Percentiles rank a stretch among this genome's conserved stretches.
These are phyloP conservation scores for Frankliniella intonsa DNA, from an alignment of 2,888 invertebrate species.

Conservation along the genomic window DNA sequence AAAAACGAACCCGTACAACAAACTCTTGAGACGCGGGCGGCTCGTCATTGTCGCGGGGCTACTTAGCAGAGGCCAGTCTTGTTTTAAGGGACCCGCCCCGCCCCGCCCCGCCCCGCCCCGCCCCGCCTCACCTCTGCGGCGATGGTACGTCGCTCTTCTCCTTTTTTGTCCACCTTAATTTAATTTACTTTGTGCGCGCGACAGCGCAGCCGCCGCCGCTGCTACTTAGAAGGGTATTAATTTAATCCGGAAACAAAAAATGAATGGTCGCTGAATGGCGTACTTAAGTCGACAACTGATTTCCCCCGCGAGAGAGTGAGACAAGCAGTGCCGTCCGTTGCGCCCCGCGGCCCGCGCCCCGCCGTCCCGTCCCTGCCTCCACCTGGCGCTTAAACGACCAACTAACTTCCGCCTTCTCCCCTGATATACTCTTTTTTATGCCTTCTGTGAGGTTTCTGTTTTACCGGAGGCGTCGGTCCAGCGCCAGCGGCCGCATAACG, in stretches of 20 bases:
- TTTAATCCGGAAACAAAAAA: conserved; percentile 27
- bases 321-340: neutral
- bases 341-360: neutral
- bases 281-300: conserved; percentile 14
- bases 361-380: neutral
- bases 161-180: conserved; percentile 2
- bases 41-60: neutral
- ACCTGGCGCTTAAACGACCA: neutral
- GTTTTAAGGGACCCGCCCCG: neutral
- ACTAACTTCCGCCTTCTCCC: neutral
- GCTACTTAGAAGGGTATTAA: conserved; percentile 24
- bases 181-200: conserved; percentile 17
- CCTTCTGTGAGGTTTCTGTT: no score
- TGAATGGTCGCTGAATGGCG: conserved; percentile 16
- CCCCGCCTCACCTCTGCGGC: neutral
- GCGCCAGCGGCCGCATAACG: no score
- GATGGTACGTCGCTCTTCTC: neutral
- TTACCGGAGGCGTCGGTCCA: no score
- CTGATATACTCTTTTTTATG: no score
- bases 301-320: no score
- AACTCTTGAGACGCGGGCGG: neutral
- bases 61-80: neutral
- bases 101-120: neutral
- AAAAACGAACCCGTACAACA: conserved; percentile 3
- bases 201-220: neutral